phyloP scores from a whole-genome alignment of 2,797 vertebrate genomes.

The Gadopsis bispinosus region DNA sequence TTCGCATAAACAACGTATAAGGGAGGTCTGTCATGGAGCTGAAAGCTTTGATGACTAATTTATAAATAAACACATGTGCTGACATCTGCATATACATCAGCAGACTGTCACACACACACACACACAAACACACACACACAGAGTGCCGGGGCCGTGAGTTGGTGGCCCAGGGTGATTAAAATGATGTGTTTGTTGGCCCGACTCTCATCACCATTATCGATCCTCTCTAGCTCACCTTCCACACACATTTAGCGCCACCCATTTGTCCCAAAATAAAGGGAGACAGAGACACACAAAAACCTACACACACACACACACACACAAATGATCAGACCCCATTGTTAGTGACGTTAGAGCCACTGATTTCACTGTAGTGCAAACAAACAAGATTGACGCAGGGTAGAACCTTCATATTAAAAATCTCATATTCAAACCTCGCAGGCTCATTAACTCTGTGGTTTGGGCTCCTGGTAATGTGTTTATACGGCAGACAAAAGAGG shows the following conservation, averaged over 20 bases:
- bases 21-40: conserved; percentile 18
- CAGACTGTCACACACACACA: conserved; percentile 35
- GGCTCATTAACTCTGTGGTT: not conserved
- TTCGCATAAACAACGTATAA: conserved; percentile 1
- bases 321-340: not conserved
- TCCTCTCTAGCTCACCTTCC: conserved; percentile 54
- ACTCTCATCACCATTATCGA: conserved; percentile 72
- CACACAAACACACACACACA: conserved; percentile 28
- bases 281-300: conserved; percentile 22
- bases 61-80: conserved; percentile 48
- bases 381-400: not conserved
- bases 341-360: conserved; percentile 20
- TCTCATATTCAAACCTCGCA: not conserved
- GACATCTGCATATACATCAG: conserved; percentile 40
- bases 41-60: conserved; percentile 49
- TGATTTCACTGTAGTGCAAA: not conserved
- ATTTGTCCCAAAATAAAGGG: conserved; percentile 55
- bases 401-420: not conserved
- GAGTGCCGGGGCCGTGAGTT: conserved; percentile 18
- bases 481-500: not conserved
- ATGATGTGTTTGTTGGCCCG: conserved; percentile 74
- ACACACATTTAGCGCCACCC: conserved; percentile 32
- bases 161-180: conserved; percentile 61
- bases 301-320: not conserved
- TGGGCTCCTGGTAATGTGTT: not conserved